These are phyloP conservation scores for Cataglyphis altisquamis DNA, from an alignment of 2,888 invertebrate species.

Conservation along the genomic window DNA sequence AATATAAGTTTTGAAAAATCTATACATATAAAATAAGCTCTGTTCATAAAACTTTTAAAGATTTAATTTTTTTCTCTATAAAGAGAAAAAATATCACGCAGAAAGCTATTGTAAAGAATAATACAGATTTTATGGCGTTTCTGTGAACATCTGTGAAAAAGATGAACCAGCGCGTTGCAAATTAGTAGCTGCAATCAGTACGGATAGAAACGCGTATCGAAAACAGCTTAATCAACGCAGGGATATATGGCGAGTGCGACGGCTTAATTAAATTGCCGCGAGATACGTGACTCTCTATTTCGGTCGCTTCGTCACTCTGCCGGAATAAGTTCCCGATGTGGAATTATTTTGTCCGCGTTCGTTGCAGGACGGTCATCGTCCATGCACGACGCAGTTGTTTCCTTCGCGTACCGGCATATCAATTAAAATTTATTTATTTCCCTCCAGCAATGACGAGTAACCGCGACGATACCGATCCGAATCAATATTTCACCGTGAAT, in stretches of 20 bases:
- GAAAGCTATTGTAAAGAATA: background rate
- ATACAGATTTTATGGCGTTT: slow-evolving; percentile 4
- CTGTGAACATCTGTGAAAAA: slow-evolving; percentile 21
- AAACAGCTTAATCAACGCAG: slow-evolving; percentile 43
- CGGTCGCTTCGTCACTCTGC: slow-evolving; percentile 12
- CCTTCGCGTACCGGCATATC: slow-evolving; percentile 29
- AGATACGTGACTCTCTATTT: slow-evolving; percentile 17
- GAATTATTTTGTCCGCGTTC: slow-evolving; percentile 45
- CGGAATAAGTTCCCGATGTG: slow-evolving; percentile 36
- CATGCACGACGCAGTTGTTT: background rate
- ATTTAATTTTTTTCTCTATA: background rate
- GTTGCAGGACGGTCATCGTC: background rate
- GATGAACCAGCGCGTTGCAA: slow-evolving; percentile 1
- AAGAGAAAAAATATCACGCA: background rate
- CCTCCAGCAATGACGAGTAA: slow-evolving; percentile 60
- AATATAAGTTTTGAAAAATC: background rate
- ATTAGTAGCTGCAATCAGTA: slow-evolving; percentile 32
- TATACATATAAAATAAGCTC: background rate
- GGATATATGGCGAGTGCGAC: slow-evolving; percentile 13
- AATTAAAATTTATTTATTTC: slow-evolving; percentile 74
- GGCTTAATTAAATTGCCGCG: slow-evolving; percentile 53
- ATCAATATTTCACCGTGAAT: slow-evolving; percentile 61
- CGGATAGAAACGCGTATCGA: slow-evolving; percentile 40
- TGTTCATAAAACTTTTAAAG: background rate
- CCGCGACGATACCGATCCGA: slow-evolving; percentile 56